Percentiles rank a stretch among this genome's conserved stretches.
phyloP scores from a whole-genome alignment of 2,113 vertebrate genomes.

The Platichthys flesus region DNA sequence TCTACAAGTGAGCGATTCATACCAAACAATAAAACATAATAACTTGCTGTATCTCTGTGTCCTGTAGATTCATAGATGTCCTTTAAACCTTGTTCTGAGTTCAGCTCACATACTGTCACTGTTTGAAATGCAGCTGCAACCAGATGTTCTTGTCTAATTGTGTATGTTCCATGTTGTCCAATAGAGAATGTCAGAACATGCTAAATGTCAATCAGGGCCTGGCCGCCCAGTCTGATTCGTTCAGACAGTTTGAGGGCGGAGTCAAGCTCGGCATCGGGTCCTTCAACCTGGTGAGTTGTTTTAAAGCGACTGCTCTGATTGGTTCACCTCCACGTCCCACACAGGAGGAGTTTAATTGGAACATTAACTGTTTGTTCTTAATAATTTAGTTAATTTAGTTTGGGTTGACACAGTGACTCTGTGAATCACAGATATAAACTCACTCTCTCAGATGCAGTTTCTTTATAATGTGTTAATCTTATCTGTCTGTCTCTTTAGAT shows the following conservation, averaged over 20 bases:
- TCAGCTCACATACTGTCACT: too few relatives aligned
- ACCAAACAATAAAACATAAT: too few relatives aligned
- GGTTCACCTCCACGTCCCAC: background rate
- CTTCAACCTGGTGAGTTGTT: slow-evolving; percentile 91
- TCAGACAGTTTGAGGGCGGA: slow-evolving; percentile 93
- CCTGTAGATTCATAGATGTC: too few relatives aligned
- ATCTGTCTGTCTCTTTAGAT: slow-evolving; percentile 81
- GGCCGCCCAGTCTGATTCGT: slow-evolving; percentile 82
- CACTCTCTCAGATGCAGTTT: background rate
- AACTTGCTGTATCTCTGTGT: too few relatives aligned
- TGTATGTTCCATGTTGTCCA: background rate
- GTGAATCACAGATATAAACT: background rate
- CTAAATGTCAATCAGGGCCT: slow-evolving; percentile 83
- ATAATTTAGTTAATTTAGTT: too few relatives aligned
- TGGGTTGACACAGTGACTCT: background rate
- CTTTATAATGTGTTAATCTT: accelerated
- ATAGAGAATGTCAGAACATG: slow-evolving; percentile 91
- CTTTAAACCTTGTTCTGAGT: too few relatives aligned
- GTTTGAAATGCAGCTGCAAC: background rate
- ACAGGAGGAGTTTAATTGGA: background rate
- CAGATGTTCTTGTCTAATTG: background rate
- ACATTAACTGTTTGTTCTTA: too few relatives aligned
- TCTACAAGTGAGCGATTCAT: slow-evolving; percentile 90
- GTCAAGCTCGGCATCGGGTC: slow-evolving; percentile 95
- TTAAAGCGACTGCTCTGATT: background rate